Percentiles rank a stretch among this genome's conserved stretches.
These are phyloP conservation scores for Macrophya alboannulata DNA, from an alignment of 2,888 invertebrate species.

Conservation along the genomic window DNA sequence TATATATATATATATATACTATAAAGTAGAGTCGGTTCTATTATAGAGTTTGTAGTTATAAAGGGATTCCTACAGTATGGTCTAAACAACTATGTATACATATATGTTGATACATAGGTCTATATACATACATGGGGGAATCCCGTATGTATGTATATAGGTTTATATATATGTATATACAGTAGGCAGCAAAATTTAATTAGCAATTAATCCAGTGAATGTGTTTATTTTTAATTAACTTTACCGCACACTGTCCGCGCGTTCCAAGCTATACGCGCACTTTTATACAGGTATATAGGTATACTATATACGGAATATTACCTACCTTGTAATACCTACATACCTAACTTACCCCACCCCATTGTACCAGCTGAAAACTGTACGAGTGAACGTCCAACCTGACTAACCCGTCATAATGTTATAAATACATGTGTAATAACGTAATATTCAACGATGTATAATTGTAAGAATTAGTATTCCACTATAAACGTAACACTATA, in stretches of 20 bases:
- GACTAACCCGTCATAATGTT: not conserved
- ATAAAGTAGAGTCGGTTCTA: constrained; percentile 15
- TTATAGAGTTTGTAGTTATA: constrained; percentile 39
- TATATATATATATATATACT: not conserved
- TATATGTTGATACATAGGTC: constrained; percentile 52
- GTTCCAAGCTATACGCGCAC: not conserved
- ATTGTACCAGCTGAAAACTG: not conserved
- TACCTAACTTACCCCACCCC: not conserved
- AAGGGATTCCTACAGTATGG: constrained; percentile 26
- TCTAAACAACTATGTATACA: not conserved
- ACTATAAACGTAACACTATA: too few species aligned
- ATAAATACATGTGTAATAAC: not conserved
- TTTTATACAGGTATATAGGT: not conserved
- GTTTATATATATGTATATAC: constrained; percentile 26
- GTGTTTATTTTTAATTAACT: constrained; percentile 60
- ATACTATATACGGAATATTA: not conserved
- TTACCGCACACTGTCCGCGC: not conserved
- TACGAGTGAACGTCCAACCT: not conserved
- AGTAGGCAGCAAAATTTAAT: constrained; percentile 57
- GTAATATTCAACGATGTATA: not conserved
- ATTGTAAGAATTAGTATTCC: too few species aligned
- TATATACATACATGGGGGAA: not conserved
- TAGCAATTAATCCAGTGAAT: constrained; percentile 57
- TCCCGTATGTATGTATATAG: not conserved
- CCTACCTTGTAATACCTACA: not conserved